These are phyloP conservation scores for Ophonus ardosiacus DNA, from an alignment of 2,888 invertebrate genomes.

Conservation along the genomic window DNA sequence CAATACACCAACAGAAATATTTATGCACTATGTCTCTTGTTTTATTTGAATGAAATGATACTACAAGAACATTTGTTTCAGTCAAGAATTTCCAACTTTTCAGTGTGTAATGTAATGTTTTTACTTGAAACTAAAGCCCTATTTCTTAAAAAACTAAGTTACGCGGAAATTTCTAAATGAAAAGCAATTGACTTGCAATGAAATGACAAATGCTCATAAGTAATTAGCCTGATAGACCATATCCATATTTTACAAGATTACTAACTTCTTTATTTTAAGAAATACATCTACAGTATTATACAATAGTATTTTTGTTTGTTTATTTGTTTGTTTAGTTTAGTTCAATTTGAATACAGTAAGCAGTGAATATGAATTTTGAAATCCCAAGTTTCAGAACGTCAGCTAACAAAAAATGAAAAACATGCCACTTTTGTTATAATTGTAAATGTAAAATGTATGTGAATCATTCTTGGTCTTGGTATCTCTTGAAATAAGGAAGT, in stretches of 20 bases:
- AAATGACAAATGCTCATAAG: not conserved
- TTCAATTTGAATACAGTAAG: constrained; percentile 30
- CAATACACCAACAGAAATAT: constrained; percentile 47
- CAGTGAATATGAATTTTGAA: constrained; percentile 23
- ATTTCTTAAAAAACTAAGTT: too few relatives aligned
- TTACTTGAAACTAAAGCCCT: too few relatives aligned
- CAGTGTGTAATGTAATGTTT: too few relatives aligned
- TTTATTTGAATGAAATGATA: not conserved
- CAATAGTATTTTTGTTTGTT: not conserved
- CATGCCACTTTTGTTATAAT: constrained; percentile 34
- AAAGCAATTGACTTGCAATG: not conserved
- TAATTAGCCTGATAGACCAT: too few relatives aligned
- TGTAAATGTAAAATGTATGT: not conserved
- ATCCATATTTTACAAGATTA: constrained; percentile 1
- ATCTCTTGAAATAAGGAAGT: constrained; percentile 49
- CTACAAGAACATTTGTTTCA: too few relatives aligned
- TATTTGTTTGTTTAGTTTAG: not conserved
- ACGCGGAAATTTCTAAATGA: too few relatives aligned
- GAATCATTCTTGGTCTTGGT: constrained; percentile 10
- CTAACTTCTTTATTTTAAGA: constrained; percentile 52
- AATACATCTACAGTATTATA: constrained; percentile 15
- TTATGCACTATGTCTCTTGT: not conserved
- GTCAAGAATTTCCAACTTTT: too few relatives aligned
- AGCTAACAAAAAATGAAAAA: constrained; percentile 4
- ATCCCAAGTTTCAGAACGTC: constrained; percentile 35